Conservation (phyloP, 2,113 vertebrate genomes). For the Tachysurus vachellii region DNA sequence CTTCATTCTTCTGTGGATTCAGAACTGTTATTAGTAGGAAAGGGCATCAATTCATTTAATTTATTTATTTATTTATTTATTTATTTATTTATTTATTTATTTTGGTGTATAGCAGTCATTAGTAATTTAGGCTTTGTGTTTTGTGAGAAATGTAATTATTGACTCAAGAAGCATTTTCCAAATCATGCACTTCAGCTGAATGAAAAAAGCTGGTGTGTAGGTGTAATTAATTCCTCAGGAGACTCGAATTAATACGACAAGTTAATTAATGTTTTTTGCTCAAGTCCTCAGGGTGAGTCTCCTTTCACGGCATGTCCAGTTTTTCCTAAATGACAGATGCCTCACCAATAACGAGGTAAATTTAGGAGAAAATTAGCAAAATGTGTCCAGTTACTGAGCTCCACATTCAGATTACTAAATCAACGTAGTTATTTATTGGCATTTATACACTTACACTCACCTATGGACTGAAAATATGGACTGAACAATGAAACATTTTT, state of each 20-base stretch:
- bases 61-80: not conserved
- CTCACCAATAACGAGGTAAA: not conserved
- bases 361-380: not conserved
- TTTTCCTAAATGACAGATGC: not conserved
- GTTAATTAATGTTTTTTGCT: constrained; percentile 18
- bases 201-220: constrained; percentile 33
- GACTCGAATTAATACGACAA: constrained; percentile 21
- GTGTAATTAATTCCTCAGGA: constrained; percentile 44
- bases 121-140: constrained; percentile 39
- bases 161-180: constrained; percentile 30
- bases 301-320: not conserved
- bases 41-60: not conserved
- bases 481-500: not conserved
- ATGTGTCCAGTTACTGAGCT: not conserved
- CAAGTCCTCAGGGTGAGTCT: not conserved
- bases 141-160: constrained; percentile 47
- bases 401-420: not conserved
- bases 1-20: not conserved
- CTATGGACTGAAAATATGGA: not conserved
- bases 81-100: not conserved
- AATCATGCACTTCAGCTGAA: constrained; percentile 37
- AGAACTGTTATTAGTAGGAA: constrained; percentile 36
- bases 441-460: not conserved
- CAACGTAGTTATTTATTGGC: not conserved
- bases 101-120: constrained; percentile 23